These are phyloP conservation scores for Palythoa grandis DNA, from an alignment of 92 coral and sea anemone species.

Conservation along the genomic window DNA sequence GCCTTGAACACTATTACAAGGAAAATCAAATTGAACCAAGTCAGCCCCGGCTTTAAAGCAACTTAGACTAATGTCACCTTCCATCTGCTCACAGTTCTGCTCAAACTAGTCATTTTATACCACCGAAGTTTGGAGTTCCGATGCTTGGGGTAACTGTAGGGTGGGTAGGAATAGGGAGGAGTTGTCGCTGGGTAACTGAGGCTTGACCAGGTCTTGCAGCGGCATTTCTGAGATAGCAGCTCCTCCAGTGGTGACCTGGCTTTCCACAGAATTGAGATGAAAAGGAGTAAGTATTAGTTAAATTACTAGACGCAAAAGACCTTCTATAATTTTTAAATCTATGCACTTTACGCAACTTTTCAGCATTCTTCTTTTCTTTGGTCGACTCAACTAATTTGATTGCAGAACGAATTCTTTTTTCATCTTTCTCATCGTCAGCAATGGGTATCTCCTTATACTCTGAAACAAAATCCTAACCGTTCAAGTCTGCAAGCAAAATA, in stretches of 20 bases:
- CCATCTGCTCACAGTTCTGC: background rate
- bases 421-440: constrained; percentile 2
- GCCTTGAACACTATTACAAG: constrained; percentile 48
- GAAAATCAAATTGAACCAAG: background rate
- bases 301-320: background rate
- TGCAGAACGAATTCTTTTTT: background rate
- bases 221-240: constrained; percentile 10
- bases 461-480: constrained; percentile 21
- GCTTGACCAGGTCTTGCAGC: background rate
- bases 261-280: constrained; percentile 38
- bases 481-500: background rate
- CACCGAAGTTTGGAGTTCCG: background rate
- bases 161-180: background rate
- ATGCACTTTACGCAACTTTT: background rate
- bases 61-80: background rate
- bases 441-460: constrained; percentile 4
- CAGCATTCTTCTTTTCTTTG: background rate
- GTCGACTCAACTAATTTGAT: background rate
- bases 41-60: background rate
- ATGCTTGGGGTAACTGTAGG: constrained; percentile 4
- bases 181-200: background rate
- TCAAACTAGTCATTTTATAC: background rate
- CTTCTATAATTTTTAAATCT: background rate
- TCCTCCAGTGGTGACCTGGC: constrained; percentile 52
- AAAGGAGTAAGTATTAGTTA: background rate